Percentiles rank a stretch among this genome's conserved stretches.
These are phyloP conservation scores for Varecia variegata DNA, from an alignment of 2,797 vertebrate genomes.

Conservation along the genomic window DNA sequence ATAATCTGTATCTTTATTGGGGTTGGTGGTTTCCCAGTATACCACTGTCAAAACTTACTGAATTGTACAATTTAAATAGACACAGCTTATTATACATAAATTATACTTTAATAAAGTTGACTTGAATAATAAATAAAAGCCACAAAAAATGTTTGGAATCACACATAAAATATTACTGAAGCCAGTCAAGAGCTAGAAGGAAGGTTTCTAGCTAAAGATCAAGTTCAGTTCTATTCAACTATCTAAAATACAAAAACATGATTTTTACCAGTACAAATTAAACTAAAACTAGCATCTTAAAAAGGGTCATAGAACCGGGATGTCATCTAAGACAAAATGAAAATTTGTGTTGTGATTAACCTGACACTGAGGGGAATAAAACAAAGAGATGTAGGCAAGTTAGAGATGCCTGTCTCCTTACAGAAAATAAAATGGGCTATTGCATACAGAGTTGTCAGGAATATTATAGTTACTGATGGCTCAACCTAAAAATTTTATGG, in stretches of 20 bases:
- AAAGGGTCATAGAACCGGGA: neutral
- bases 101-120: neutral
- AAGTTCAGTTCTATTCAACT: neutral
- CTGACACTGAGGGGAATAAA: neutral
- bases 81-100: neutral
- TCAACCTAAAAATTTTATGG: constrained; percentile 61
- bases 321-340: constrained; percentile 28
- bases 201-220: neutral
- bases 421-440: constrained; percentile 38
- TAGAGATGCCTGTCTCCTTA: neutral
- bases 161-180: neutral
- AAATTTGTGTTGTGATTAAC: constrained; percentile 58
- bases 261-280: constrained; percentile 48
- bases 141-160: constrained; percentile 9
- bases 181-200: neutral
- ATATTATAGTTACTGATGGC: constrained; percentile 61
- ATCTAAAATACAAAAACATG: constrained; percentile 14
- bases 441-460: constrained; percentile 31
- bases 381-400: constrained; percentile 4
- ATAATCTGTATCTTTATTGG: neutral
- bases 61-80: neutral
- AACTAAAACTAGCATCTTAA: constrained; percentile 38
- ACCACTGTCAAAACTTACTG: neutral
- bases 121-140: constrained; percentile 15
- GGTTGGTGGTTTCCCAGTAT: neutral